These are phyloP conservation scores for Catagonus wagneri DNA, from an alignment of 2,113 vertebrate genomes.

Conservation along the genomic window DNA sequence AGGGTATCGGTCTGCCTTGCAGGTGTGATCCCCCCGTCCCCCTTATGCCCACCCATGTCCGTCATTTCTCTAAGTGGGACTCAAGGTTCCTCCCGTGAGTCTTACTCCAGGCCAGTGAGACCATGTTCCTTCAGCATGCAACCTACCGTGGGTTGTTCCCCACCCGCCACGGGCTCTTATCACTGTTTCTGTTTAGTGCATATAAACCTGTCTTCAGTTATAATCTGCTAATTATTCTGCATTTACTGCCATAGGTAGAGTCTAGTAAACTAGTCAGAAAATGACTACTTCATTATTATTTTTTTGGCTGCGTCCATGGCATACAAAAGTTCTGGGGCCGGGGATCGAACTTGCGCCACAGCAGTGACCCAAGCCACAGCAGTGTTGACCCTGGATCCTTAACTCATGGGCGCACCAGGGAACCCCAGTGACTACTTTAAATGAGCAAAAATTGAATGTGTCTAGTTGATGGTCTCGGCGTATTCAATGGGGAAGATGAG, in stretches of 20 bases:
- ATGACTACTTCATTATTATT: neutral
- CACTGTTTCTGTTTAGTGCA: neutral
- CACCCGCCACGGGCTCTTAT: neutral
- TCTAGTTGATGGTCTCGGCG: neutral
- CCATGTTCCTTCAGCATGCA: neutral
- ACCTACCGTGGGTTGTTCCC: neutral
- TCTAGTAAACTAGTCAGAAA: neutral
- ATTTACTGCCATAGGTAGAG: neutral
- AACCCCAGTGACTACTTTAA: neutral
- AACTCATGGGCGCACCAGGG: too few species aligned
- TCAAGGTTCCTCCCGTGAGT: neutral
- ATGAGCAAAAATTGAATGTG: neutral
- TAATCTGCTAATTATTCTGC: neutral
- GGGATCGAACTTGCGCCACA: too few species aligned
- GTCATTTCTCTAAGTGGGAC: neutral
- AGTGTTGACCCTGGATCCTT: too few species aligned
- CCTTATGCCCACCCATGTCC: accelerated
- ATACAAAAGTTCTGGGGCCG: too few species aligned
- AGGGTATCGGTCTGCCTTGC: neutral
- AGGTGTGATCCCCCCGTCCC: too few species aligned
- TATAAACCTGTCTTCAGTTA: neutral
- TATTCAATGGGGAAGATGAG: neutral
- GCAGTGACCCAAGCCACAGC: too few species aligned
- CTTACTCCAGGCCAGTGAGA: neutral
- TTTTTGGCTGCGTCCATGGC: too few species aligned